These are phyloP conservation scores for Mus caroli DNA, from an alignment of 2,797 vertebrate genomes.

Conservation along the genomic window DNA sequence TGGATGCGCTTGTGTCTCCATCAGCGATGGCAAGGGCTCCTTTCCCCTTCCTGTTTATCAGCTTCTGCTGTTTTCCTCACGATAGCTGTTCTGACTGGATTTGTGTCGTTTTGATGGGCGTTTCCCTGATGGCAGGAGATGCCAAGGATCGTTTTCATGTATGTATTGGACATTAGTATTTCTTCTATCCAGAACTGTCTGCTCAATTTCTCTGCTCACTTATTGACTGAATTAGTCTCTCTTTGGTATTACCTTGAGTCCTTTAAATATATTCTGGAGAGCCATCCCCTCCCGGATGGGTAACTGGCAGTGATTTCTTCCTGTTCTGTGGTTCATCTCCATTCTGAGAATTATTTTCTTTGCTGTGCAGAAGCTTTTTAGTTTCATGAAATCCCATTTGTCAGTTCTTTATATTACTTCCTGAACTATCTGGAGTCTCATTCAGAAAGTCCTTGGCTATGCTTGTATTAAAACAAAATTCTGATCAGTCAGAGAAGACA, in stretches of 20 bases:
- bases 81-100: background rate
- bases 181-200: background rate
- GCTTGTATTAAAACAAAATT: background rate
- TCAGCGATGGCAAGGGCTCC: background rate
- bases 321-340: background rate
- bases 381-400: background rate
- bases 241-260: background rate
- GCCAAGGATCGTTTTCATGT: background rate
- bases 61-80: background rate
- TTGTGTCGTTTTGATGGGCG: background rate
- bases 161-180: background rate
- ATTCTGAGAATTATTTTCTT: background rate
- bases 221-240: background rate
- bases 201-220: background rate
- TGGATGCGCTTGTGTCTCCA: background rate
- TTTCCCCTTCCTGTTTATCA: background rate
- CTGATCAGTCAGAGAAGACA: background rate
- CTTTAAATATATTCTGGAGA: background rate
- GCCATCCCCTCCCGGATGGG: background rate
- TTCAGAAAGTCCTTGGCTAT: constrained; percentile 8
- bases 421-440: background rate
- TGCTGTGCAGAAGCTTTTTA: background rate
- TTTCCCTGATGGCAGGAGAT: background rate
- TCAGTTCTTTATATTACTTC: background rate
- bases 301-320: background rate